These are phyloP conservation scores for Aplysina aerophoba DNA, from an alignment of 37 sponge, comb jelly and placozoan species.

Conservation along the genomic window DNA sequence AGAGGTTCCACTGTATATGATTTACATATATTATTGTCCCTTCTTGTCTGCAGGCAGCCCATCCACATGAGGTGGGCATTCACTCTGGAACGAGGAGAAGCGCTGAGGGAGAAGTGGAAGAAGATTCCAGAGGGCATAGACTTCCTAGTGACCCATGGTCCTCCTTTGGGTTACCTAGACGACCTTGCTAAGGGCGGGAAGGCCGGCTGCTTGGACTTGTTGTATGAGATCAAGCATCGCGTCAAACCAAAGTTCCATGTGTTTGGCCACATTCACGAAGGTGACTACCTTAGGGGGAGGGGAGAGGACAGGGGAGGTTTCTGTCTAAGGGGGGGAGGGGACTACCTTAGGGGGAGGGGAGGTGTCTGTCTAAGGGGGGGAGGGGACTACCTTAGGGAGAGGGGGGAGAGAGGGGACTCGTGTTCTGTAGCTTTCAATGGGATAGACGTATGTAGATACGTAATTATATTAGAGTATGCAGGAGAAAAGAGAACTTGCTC, in stretches of 20 bases:
- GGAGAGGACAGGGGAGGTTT: not conserved
- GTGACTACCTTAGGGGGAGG: not conserved
- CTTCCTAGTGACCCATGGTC: conserved; percentile 78
- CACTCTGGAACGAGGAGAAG: conserved; percentile 61
- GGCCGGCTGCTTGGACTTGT: conserved; percentile 74
- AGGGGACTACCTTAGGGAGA: not conserved
- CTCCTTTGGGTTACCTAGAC: conserved; percentile 75
- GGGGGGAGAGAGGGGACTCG: too few species aligned
- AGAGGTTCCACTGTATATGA: too few species aligned
- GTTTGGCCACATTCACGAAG: conserved; percentile 83
- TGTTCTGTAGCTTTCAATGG: too few species aligned
- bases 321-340: not conserved
- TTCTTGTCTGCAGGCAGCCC: conserved; percentile 56
- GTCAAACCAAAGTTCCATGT: conserved; percentile 66
- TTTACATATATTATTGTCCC: not conserved
- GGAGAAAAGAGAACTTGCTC: too few species aligned
- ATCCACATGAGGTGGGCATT: conserved; percentile 57
- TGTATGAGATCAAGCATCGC: conserved; percentile 47
- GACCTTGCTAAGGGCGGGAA: conserved; percentile 20
- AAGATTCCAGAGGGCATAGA: conserved; percentile 62
- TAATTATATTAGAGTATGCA: too few species aligned
- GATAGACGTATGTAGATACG: too few species aligned
- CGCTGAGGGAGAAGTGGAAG: conserved; percentile 61
- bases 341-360: not conserved
- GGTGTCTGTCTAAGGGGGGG: not conserved